These are phyloP conservation scores for Brachyhypopomus occidentalis DNA, from an alignment of 2,113 vertebrate species.

Conservation along the genomic window DNA sequence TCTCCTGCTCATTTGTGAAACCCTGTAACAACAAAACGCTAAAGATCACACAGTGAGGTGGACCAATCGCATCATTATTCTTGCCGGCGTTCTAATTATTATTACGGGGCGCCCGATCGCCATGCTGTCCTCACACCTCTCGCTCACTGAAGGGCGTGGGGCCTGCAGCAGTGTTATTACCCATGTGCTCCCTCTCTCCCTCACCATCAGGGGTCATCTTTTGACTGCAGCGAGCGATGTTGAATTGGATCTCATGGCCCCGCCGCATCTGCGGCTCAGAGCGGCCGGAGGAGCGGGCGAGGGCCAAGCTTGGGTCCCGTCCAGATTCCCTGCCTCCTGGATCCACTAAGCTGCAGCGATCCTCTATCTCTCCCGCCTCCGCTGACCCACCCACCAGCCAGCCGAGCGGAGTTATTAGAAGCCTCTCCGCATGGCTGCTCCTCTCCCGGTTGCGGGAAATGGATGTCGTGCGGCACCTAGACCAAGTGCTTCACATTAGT, in stretches of 20 bases:
- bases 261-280: background rate
- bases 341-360: constrained; percentile 20
- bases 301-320: background rate
- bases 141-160: background rate
- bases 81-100: background rate
- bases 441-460: constrained; percentile 23
- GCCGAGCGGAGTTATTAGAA: constrained; percentile 27
- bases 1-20: constrained; percentile 18
- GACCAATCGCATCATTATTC: background rate
- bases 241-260: background rate
- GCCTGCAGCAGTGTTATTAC: background rate
- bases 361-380: constrained; percentile 8
- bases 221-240: constrained; percentile 18
- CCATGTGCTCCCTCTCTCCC: background rate
- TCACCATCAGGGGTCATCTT: constrained; percentile 8
- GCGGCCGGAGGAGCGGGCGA: constrained; percentile 28
- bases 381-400: constrained; percentile 22
- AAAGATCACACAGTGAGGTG: background rate
- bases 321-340: background rate
- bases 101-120: background rate
- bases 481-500: constrained; percentile 36
- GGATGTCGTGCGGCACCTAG: constrained; percentile 25
- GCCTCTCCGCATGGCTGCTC: constrained; percentile 43
- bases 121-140: background rate
- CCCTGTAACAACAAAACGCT: background rate